These are phyloP conservation scores for Perognathus longimembris DNA, from an alignment of 2,113 vertebrate genomes.

Conservation along the genomic window DNA sequence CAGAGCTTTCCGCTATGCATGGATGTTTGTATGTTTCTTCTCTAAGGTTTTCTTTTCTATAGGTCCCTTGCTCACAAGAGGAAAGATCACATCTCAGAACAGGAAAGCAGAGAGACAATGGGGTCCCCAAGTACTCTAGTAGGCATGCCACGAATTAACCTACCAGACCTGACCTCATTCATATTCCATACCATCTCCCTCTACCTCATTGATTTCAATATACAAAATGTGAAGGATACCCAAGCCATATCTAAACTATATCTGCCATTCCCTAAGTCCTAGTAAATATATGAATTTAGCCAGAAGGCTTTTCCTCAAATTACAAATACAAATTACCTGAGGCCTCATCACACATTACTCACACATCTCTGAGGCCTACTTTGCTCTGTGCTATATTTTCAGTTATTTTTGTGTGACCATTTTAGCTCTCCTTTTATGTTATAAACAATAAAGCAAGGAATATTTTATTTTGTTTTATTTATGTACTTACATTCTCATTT, in stretches of 20 bases:
- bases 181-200: background rate
- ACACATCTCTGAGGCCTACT: background rate
- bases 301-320: background rate
- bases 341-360: background rate
- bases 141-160: background rate
- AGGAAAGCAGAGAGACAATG: background rate
- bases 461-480: background rate
- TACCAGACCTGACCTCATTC: background rate
- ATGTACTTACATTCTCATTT: background rate
- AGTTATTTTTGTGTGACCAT: background rate
- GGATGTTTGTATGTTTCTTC: background rate
- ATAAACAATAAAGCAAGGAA: background rate
- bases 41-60: background rate
- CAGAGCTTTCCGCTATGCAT: background rate
- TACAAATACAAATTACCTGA: background rate
- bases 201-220: background rate
- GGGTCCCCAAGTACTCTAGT: background rate
- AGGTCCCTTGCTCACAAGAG: background rate
- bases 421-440: background rate
- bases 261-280: constrained; percentile 1
- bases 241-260: background rate
- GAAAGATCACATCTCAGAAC: background rate
- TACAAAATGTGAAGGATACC: background rate
- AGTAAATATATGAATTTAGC: background rate
- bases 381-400: background rate